Evolutionary conservation across 2,797 vertebrate genomes (phyloP).

Genomic region (Hippocampus kuda): DNA sequence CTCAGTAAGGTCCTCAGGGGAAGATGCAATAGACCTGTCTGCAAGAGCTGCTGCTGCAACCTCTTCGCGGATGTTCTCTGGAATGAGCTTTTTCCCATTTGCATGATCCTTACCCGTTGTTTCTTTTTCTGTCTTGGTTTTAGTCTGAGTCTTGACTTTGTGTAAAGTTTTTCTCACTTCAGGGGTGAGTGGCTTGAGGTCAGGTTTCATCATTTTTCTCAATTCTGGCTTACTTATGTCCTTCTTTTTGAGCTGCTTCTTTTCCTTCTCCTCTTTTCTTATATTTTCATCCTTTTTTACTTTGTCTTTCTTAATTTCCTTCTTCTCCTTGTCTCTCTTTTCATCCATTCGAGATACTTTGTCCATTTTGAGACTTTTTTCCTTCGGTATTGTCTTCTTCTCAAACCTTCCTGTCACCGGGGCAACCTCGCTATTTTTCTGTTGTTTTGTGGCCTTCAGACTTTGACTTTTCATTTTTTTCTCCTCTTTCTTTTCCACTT

Average conservation of each 20-base stretch:
- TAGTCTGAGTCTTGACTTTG: slow-evolving; percentile 85
- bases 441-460: slow-evolving; percentile 75
- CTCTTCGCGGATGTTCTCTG: slow-evolving; percentile 52
- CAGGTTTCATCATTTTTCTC: slow-evolving; percentile 86
- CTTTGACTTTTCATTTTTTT: slow-evolving; percentile 77
- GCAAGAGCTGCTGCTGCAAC: slow-evolving; percentile 56
- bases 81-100: slow-evolving; percentile 66
- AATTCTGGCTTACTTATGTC: slow-evolving; percentile 78
- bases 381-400: slow-evolving; percentile 84
- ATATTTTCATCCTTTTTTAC: slow-evolving; percentile 68
- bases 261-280: slow-evolving; percentile 86
- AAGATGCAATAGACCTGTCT: slow-evolving; percentile 77
- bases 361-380: slow-evolving; percentile 83
- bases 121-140: slow-evolving; percentile 79
- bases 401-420: slow-evolving; percentile 75
- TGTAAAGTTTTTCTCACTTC: slow-evolving; percentile 93
- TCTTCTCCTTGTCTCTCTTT: slow-evolving; percentile 97
- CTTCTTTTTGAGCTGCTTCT: slow-evolving; percentile 87
- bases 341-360: slow-evolving; percentile 86
- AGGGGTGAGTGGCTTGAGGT: slow-evolving; percentile 91
- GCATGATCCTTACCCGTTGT: slow-evolving; percentile 73
- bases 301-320: slow-evolving; percentile 83
- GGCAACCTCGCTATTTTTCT: slow-evolving; percentile 74
- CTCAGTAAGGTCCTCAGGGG: slow-evolving; percentile 93
- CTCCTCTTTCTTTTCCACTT: slow-evolving; percentile 74